A percentile compares a stretch with the other conserved stretches of the same genome.
These are phyloP conservation scores for Steinernema scapterisci DNA, from an alignment of 2,888 invertebrate genomes.

Conservation along the genomic window DNA sequence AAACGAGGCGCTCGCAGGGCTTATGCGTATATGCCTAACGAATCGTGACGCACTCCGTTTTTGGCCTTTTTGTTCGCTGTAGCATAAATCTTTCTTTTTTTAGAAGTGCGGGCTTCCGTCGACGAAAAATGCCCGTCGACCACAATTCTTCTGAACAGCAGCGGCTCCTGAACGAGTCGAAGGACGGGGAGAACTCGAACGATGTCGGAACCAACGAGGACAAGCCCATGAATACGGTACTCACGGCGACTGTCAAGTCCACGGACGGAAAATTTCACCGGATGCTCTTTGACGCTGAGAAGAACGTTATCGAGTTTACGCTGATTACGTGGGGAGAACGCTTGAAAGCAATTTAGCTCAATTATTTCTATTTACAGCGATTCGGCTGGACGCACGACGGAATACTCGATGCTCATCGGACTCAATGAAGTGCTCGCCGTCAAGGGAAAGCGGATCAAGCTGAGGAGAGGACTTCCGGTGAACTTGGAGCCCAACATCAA, in stretches of 20 bases:
- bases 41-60: neutral
- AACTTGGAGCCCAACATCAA: constrained; percentile 33
- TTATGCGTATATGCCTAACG: neutral
- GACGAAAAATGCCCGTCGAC: constrained; percentile 2
- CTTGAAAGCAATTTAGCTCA: neutral
- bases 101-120: neutral
- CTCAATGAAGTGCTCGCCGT: constrained; percentile 45
- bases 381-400: constrained; percentile 36
- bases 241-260: constrained; percentile 36
- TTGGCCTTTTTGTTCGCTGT: neutral
- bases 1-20: neutral
- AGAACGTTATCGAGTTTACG: constrained; percentile 53
- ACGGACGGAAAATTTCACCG: constrained; percentile 53
- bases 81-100: neutral
- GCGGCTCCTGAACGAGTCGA: constrained; percentile 16
- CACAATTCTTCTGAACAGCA: constrained; percentile 15
- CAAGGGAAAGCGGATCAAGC: constrained; percentile 42
- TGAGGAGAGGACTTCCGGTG: constrained; percentile 44
- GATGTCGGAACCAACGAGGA: neutral
- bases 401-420: constrained; percentile 35
- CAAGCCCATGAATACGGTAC: constrained; percentile 22
- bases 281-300: constrained; percentile 51
- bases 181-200: neutral
- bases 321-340: constrained; percentile 48
- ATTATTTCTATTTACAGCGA: constrained; percentile 33